Evolutionary conservation across 2,888 invertebrate genomes (phyloP).

Genomic region (Periphyllus acericola): DNA sequence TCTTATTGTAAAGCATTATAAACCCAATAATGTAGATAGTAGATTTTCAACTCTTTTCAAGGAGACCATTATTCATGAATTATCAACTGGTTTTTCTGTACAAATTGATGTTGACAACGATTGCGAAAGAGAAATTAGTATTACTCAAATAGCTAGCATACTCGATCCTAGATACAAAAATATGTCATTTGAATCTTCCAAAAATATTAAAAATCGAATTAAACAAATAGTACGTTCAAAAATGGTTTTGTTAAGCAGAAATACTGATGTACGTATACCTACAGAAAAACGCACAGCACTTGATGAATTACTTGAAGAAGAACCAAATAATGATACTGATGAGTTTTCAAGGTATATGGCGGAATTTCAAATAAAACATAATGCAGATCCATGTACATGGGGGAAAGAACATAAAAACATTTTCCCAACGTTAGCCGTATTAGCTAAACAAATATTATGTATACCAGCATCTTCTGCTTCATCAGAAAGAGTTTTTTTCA

Average conservation of each 20-base stretch:
- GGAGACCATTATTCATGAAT: too few relatives aligned
- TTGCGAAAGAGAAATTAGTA: constrained; percentile 25
- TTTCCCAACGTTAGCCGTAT: too few relatives aligned
- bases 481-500: too few relatives aligned
- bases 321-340: constrained; percentile 17
- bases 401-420: constrained; percentile 28
- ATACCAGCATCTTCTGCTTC: too few relatives aligned
- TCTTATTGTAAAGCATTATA: too few relatives aligned
- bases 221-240: constrained; percentile 19
- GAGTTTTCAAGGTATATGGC: constrained; percentile 20
- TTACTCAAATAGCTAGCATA: constrained; percentile 33
- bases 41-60: too few relatives aligned
- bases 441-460: too few relatives aligned
- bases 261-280: constrained; percentile 14
- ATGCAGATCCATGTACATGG: constrained; percentile 23
- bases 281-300: constrained; percentile 33
- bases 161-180: constrained; percentile 29
- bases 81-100: too few relatives aligned
- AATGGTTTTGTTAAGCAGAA: constrained; percentile 28
- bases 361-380: constrained; percentile 35
- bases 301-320: constrained; percentile 38
- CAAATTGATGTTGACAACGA: too few relatives aligned
- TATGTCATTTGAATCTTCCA: constrained; percentile 35
- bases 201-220: constrained; percentile 25
- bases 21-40: too few relatives aligned